phyloP scores from a whole-genome alignment of 2,797 vertebrate species.

The Fistularia tabacaria region DNA sequence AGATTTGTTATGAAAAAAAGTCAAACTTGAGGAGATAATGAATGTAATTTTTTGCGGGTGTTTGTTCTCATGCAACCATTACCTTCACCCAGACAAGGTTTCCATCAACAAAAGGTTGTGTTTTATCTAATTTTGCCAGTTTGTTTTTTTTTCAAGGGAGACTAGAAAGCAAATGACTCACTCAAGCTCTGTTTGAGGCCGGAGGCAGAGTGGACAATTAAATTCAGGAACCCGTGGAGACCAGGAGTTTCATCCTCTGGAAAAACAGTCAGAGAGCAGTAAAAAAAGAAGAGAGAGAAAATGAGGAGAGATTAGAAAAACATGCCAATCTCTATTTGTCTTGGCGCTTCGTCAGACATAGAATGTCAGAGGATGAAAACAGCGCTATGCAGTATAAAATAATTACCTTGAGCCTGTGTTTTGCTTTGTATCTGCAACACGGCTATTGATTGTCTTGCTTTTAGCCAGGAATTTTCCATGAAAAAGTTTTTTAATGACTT shows the following conservation, averaged over 20 bases:
- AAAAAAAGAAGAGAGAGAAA: constrained; percentile 8
- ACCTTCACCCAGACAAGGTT: not conserved
- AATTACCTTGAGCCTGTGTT: constrained; percentile 13
- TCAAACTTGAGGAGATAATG: no score
- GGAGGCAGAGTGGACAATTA: constrained; percentile 95
- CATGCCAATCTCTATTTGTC: constrained; percentile 45
- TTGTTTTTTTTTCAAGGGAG: not conserved
- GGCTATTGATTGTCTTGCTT: not conserved
- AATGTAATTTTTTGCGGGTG: no score
- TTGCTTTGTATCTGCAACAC: not conserved
- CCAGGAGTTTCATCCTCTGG: constrained; percentile 93
- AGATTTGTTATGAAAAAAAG: no score
- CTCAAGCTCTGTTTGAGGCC: constrained; percentile 98
- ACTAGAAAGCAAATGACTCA: constrained; percentile 70
- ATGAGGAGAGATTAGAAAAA: constrained; percentile 40
- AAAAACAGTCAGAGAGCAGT: constrained; percentile 44
- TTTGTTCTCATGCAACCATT: no score
- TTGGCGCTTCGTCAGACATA: constrained; percentile 38
- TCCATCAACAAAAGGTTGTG: no score
- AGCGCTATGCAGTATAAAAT: constrained; percentile 10
- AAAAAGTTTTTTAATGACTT: not conserved
- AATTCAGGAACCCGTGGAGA: constrained; percentile 94
- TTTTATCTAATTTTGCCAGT: not conserved
- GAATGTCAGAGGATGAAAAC: constrained; percentile 25
- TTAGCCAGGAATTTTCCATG: no score